Percentiles rank a stretch among this genome's conserved stretches.
Evolutionary conservation across 2,888 invertebrate genomes (phyloP).

Genomic region (Phortica magna): DNA sequence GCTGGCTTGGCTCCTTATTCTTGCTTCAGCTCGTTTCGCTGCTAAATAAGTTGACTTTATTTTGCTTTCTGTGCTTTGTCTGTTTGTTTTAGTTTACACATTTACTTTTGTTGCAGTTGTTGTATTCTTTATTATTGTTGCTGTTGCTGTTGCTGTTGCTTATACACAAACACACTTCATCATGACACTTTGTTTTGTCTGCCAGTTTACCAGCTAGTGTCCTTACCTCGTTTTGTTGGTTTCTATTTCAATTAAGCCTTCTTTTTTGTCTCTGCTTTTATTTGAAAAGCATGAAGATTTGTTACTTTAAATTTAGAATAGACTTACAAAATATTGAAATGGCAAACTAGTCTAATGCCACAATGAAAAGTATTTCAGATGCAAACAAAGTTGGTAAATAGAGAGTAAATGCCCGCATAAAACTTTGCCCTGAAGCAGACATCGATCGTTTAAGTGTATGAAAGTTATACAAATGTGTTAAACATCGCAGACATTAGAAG

Average conservation of each 20-base stretch:
- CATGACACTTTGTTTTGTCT: conserved; percentile 39
- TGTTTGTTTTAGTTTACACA: conserved; percentile 34
- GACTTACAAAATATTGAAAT: neutral
- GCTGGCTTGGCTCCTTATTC: conserved; percentile 14
- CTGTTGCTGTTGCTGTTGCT: conserved; percentile 38
- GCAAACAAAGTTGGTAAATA: neutral
- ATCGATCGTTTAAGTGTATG: neutral
- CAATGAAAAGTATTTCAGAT: neutral
- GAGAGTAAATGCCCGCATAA: neutral
- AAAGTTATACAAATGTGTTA: neutral
- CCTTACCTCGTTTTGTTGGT: neutral
- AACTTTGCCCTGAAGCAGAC: neutral
- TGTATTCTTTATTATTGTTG: conserved; percentile 19
- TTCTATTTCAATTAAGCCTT: conserved; percentile 23
- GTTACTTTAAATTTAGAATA: neutral
- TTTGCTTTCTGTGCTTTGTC: conserved; percentile 4
- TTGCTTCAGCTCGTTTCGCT: conserved; percentile 20
- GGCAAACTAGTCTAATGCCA: neutral
- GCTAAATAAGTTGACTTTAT: neutral
- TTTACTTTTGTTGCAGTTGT: conserved; percentile 29
- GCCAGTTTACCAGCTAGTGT: neutral
- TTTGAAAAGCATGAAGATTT: neutral
- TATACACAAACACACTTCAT: conserved; percentile 37
- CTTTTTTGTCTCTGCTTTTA: neutral
- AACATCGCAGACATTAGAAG: neutral